Evolutionary conservation across 2,113 vertebrate species (phyloP), one percentile per base, ranked within the genome.

Genomic region (Engystomops pustulosus): DNA sequence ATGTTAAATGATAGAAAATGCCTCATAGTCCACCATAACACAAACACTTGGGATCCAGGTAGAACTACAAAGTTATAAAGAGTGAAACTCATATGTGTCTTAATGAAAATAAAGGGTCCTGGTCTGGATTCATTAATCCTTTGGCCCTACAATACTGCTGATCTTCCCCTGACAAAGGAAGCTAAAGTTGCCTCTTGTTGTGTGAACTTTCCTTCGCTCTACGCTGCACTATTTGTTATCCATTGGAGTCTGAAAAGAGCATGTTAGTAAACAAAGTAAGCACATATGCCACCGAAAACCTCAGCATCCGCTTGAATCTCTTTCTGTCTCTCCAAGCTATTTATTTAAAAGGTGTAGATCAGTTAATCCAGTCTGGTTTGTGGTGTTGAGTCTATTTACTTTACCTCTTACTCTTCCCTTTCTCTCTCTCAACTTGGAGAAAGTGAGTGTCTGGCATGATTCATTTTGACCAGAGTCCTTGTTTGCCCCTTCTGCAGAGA

Each of bases 181-280:
- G 30, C 51, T 72, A 82, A 72, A 72, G 49, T 60, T 79, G 41
- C n/a, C 15, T 85, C 8, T 38, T 65, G 74, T 38, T 36, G 74
- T 69, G 72, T 58, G 32, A 78, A 84, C 55, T 84, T 78, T 51
- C 69, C 38, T 34, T 77, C 38, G 41, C 55, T 60, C 30, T 34
- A 70, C 47, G 58, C 36, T 84, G 74, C 76, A 84, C 58, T 76
- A 84, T 78, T 77, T 84, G 82, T 76, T 84, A 36, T 53, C 45
- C 79, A 86, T 55, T 86, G 62, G 38, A 69, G 74, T 75, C 74
- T 75, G 76, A 81, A 83, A 79, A 79, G 81, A 79, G 32, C 78
- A 84, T 36, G 20, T 58, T 83, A 47, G 87, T 38, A 87, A 86
- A 20, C 81, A 83, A 25, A 68, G 38, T 69, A 80, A 32, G 85